phyloP scores from a whole-genome alignment of 2,797 vertebrate genomes.

The Pseudomugil gertrudae region DNA sequence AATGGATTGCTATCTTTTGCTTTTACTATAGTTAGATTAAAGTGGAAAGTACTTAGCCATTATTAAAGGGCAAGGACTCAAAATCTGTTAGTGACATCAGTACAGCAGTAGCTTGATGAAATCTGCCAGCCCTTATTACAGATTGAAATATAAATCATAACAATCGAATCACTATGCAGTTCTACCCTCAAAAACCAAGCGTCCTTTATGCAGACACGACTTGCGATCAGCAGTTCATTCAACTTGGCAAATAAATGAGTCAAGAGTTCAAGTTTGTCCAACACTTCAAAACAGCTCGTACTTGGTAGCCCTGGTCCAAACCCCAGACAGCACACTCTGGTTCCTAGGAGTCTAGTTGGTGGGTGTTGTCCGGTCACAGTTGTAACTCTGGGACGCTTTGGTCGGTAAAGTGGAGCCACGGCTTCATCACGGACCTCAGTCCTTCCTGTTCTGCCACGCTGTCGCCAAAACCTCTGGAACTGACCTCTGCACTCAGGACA shows the following conservation, averaged over 20 bases:
- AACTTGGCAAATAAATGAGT: constrained; percentile 50
- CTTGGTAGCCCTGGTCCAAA: constrained; percentile 33
- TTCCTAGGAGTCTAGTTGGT: constrained; percentile 35
- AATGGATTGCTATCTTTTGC: constrained; percentile 35
- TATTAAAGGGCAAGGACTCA: constrained; percentile 18
- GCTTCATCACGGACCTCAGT: constrained; percentile 17
- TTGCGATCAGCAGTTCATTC: constrained; percentile 43
- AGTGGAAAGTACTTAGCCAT: constrained; percentile 17
- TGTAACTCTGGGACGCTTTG: constrained; percentile 25
- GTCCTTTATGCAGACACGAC: constrained; percentile 7
- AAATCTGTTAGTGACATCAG: constrained; percentile 26
- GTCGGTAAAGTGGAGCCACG: constrained; percentile 13
- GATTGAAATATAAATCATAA: constrained; percentile 36
- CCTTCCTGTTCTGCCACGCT: constrained; percentile 21
- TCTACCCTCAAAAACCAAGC: constrained; percentile 14
- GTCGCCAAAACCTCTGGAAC: constrained; percentile 63
- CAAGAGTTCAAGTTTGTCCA: constrained; percentile 36
- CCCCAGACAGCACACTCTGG: constrained; percentile 45
- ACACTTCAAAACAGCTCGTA: constrained; percentile 18
- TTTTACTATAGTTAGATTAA: constrained; percentile 27
- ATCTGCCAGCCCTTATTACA: constrained; percentile 24
- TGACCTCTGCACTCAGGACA: constrained; percentile 34
- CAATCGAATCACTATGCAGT: constrained; percentile 19
- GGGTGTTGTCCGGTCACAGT: constrained; percentile 15
- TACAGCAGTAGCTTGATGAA: not conserved